A percentile compares a stretch with the other conserved stretches of the same genome.
phyloP scores from a whole-genome alignment of 2,797 vertebrate species.

The Lithobates sylvaticus region DNA sequence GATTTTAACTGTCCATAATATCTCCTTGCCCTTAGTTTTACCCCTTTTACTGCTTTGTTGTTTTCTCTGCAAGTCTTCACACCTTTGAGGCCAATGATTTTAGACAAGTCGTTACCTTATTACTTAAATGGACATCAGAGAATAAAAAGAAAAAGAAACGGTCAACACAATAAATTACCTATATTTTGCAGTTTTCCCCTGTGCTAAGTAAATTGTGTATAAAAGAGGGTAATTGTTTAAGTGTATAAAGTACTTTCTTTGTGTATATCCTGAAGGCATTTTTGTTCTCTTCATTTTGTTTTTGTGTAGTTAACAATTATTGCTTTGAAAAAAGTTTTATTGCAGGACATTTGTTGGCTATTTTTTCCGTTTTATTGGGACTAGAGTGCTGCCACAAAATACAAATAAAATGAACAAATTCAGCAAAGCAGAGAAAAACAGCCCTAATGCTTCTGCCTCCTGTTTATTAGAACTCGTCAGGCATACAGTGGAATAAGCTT shows the following conservation, averaged over 20 bases:
- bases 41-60: neutral
- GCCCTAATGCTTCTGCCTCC: too few relatives aligned
- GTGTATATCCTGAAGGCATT: too few relatives aligned
- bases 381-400: too few relatives aligned
- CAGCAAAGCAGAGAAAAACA: too few relatives aligned
- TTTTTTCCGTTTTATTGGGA: too few relatives aligned
- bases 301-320: conserved; percentile 5
- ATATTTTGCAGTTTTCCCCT: neutral
- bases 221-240: conserved; percentile 3
- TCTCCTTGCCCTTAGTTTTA: neutral
- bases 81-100: neutral
- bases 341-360: too few relatives aligned
- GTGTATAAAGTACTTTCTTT: conserved; percentile 1
- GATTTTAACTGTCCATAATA: too few relatives aligned
- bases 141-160: neutral
- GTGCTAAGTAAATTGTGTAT: neutral
- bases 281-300: neutral
- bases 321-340: neutral
- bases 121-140: neutral
- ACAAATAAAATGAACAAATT: too few relatives aligned
- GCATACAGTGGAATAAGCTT: too few relatives aligned
- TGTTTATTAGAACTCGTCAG: too few relatives aligned
- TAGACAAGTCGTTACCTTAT: neutral
- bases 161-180: neutral
- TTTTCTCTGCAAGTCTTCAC: neutral